Percentiles rank a stretch among this genome's conserved stretches.
These are phyloP conservation scores for Cataglyphis altisquamis DNA, from an alignment of 2,888 invertebrate genomes.

Conservation along the genomic window DNA sequence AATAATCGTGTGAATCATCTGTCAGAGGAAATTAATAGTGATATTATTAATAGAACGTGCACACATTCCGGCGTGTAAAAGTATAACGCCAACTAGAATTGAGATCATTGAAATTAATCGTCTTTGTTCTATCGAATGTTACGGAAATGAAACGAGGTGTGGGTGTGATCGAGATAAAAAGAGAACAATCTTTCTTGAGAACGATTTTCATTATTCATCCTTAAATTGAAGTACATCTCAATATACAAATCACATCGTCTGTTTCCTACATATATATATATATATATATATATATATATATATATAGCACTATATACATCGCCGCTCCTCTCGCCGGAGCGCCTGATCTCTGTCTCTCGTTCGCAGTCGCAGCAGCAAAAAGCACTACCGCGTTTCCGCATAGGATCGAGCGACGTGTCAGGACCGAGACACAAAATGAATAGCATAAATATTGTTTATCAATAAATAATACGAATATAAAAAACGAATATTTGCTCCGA, in stretches of 20 bases:
- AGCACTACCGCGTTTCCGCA: constrained; percentile 37
- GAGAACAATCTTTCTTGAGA: constrained; percentile 22
- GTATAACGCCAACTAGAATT: constrained; percentile 42
- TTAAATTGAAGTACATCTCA: constrained; percentile 76
- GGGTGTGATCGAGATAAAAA: neutral
- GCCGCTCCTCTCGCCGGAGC: constrained; percentile 46
- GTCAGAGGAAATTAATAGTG: constrained; percentile 53
- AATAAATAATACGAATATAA: constrained; percentile 1
- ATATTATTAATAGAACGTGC: constrained; percentile 51
- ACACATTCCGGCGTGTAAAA: constrained; percentile 29
- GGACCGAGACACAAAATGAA: neutral
- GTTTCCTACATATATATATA: constrained; percentile 48
- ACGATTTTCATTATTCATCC: constrained; percentile 66
- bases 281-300: constrained; percentile 55
- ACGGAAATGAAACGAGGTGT: constrained; percentile 3
- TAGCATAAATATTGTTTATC: neutral
- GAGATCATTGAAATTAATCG: constrained; percentile 52
- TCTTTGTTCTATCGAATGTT: constrained; percentile 21
- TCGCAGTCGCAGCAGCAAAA: constrained; percentile 31
- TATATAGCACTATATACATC: constrained; percentile 15
- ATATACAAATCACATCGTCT: constrained; percentile 75
- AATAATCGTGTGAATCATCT: constrained; percentile 47
- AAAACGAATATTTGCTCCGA: constrained; percentile 29
- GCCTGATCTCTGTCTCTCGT: constrained; percentile 32
- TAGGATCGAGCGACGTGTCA: constrained; percentile 1